Percentiles rank a stretch among this genome's conserved stretches.
Conservation (phyloP, 2,888 invertebrate species). For the Hirtodrosophila alboralis region DNA sequence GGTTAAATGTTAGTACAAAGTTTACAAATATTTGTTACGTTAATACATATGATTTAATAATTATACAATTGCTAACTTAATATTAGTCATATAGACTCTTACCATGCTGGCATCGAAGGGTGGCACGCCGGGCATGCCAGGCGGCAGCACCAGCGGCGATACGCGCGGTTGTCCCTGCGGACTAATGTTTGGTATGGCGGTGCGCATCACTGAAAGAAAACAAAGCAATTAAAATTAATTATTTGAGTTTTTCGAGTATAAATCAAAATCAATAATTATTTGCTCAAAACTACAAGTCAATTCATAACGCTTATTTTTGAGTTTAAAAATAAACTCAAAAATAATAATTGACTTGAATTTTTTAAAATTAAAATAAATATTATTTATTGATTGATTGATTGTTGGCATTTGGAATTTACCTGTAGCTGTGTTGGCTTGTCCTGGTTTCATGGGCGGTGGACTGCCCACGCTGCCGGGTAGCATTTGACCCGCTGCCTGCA, state of each 20-base stretch:
- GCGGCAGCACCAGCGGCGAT: slow-evolving; percentile 84
- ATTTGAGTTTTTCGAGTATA: too few relatives aligned
- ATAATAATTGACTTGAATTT: too few relatives aligned
- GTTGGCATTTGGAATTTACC: slow-evolving; percentile 68
- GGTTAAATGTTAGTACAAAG: slow-evolving; percentile 28
- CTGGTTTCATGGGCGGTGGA: slow-evolving; percentile 84
- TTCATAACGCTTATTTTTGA: too few relatives aligned
- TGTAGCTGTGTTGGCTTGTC: slow-evolving; percentile 82
- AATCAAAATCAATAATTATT: too few relatives aligned
- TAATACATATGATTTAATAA: too few relatives aligned
- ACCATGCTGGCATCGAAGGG: slow-evolving; percentile 89
- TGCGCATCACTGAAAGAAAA: slow-evolving; percentile 80
- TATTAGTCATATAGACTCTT: too few relatives aligned
- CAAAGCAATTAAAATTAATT: too few relatives aligned
- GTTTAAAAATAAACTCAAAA: too few relatives aligned
- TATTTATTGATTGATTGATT: too few relatives aligned
- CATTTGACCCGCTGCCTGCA: slow-evolving; percentile 82
- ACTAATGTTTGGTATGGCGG: slow-evolving; percentile 87
- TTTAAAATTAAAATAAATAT: too few relatives aligned
- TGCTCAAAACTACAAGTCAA: too few relatives aligned
- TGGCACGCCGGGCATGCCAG: slow-evolving; percentile 86
- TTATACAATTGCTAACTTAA: too few relatives aligned
- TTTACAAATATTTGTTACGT: slow-evolving; percentile 8
- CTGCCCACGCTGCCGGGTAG: slow-evolving; percentile 85
- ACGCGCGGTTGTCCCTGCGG: slow-evolving; percentile 87